phyloP scores from a whole-genome alignment of 1,140 invertebrate genomes.

The Drosophila punjabiensis region DNA sequence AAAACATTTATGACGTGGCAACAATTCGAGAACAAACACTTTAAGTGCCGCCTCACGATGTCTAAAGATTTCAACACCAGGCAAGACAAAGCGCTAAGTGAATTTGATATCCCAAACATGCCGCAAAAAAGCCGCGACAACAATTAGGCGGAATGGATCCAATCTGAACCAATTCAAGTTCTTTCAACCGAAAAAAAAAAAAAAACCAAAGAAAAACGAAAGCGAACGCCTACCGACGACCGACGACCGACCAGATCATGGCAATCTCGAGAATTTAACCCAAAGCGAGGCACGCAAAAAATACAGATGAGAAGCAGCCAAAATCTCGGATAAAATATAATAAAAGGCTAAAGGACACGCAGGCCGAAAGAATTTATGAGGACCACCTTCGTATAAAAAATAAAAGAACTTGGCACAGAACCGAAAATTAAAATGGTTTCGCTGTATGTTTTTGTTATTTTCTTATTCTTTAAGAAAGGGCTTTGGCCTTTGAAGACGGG shows the following conservation, averaged over 20 bases:
- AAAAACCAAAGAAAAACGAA: neutral
- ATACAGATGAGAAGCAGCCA: constrained; percentile 19
- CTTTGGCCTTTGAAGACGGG: constrained; percentile 46
- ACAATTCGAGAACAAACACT: constrained; percentile 54
- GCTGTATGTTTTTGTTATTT: constrained; percentile 8
- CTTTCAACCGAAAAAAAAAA: constrained; percentile 66
- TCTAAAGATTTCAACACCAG: constrained; percentile 61
- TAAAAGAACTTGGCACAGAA: constrained; percentile 15
- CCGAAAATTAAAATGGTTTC: constrained; percentile 73
- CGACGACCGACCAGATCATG: constrained; percentile 39
- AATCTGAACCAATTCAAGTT: constrained; percentile 28
- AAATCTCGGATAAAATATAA: constrained; percentile 63
- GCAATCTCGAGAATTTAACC: constrained; percentile 49
- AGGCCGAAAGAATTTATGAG: constrained; percentile 71
- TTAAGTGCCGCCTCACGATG: constrained; percentile 69
- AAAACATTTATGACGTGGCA: constrained; percentile 71
- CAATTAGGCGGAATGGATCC: constrained; percentile 62
- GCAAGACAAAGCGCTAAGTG: constrained; percentile 34
- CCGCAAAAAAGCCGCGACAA: constrained; percentile 55
- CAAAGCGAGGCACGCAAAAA: constrained; percentile 12
- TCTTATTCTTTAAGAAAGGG: constrained; percentile 23
- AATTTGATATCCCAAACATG: constrained; percentile 73
- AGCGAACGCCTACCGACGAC: constrained; percentile 52
- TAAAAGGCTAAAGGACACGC: constrained; percentile 82
- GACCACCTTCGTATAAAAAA: constrained; percentile 70